Conservation (phyloP, 1,140 invertebrate species). For the Diorhabda carinulata region DNA sequence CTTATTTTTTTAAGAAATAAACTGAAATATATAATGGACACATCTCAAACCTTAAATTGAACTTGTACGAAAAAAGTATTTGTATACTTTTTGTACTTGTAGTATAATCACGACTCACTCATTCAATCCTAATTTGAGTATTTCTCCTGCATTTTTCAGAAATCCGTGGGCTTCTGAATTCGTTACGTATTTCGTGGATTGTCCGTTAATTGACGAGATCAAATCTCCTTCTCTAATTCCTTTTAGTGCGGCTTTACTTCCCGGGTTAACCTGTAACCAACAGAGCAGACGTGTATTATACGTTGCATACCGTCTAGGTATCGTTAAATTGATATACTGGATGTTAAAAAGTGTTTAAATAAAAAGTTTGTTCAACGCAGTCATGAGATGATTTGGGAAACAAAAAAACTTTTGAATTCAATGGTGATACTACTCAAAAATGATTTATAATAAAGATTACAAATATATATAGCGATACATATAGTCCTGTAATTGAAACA, state of each 20-base stretch:
- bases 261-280: conserved; percentile 73
- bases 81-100: background rate
- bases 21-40: background rate
- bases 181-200: conserved; percentile 62
- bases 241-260: conserved; percentile 70
- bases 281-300: conserved; percentile 15
- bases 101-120: conserved; percentile 58
- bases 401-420: no score
- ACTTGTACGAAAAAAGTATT: background rate
- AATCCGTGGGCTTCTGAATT: conserved; percentile 73
- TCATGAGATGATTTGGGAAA: no score
- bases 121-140: conserved; percentile 67
- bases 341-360: no score
- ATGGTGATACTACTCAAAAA: no score
- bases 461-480: no score
- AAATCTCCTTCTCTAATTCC: conserved; percentile 76
- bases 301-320: conserved; percentile 19
- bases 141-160: conserved; percentile 65
- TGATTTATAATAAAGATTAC: no score
- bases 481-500: no score
- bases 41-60: background rate
- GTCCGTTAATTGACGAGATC: conserved; percentile 74
- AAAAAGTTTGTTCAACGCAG: no score
- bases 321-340: background rate
- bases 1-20: no score